Evolutionary conservation across 2,113 vertebrate species (phyloP), one percentile per base, ranked within the genome.

Genomic region (Sorex araneus): DNA sequence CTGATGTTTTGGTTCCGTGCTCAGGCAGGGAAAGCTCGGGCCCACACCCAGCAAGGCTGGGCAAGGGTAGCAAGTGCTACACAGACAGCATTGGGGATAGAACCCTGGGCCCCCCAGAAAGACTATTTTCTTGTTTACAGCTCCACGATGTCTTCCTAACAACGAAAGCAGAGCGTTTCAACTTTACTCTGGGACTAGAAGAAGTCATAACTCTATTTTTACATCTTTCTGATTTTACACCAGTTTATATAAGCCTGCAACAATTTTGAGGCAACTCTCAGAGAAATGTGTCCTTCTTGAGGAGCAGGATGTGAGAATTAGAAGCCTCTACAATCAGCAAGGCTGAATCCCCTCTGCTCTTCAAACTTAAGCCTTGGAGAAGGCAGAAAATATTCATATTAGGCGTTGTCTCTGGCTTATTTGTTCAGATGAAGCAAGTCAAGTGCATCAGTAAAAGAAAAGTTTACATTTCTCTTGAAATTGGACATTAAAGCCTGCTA

Each of bases 391-490:
- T 87, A 82, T 95, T 96, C 85, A 88, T 74, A 63, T 69, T 93
- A 79, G 23, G 64, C 30, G 7, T 77, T 80, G 9, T 43, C 97
- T 60, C 15, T 73, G 95, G 21, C 85, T 95, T 92, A 43, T 34
- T 16, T 92, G 23, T 85, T 96, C 47, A 85, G 45, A 78, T 84
- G 54, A 30, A 96, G 30, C 60, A 40, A 96, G 40, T 40, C 92
- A 93, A n/a, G 57, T 91, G 54, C 90, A 89, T 81, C 76, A 92
- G 86, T 60, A 63, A 89, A 89, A 76, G 57, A 95, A 94, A 96
- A 96, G 93, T 78, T 92, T 64, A 93, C 40, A 60, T 86, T 89
- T 94, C 81, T 95, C 92, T 60, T 43, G 89, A 96, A 94, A 96
- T 21, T 1, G 60, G 96, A 73, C 92, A 19, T 63, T 83, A 50